Conservation (phyloP, 2,797 vertebrate genomes). For the Falco rusticolus region DNA sequence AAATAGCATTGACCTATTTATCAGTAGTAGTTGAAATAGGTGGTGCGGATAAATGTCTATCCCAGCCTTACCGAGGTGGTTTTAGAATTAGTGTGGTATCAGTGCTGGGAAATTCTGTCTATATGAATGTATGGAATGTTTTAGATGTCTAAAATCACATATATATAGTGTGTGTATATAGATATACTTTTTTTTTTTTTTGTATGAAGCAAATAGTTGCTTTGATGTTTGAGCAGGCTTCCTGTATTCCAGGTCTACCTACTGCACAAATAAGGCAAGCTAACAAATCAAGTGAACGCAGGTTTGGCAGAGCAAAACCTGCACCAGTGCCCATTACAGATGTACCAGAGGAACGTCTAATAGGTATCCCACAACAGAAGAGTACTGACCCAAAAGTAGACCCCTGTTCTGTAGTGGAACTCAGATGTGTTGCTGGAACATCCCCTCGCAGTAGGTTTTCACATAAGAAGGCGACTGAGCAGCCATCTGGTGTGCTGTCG, state of each 20-base stretch:
- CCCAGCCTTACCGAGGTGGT: neutral
- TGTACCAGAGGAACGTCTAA: conserved; percentile 42
- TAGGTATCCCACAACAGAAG: conserved; percentile 53
- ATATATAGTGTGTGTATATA: neutral
- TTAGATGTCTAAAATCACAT: neutral
- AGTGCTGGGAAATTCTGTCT: neutral
- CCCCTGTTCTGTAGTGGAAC: conserved; percentile 15
- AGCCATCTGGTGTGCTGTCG: neutral
- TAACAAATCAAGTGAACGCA: conserved; percentile 67
- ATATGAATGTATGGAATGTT: neutral
- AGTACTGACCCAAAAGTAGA: conserved; percentile 45
- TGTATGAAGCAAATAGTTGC: neutral
- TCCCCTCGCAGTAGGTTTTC: conserved; percentile 31
- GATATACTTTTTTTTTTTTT: neutral
- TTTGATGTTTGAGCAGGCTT: conserved; percentile 76
- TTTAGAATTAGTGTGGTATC: neutral
- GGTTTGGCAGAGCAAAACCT: conserved; percentile 64
- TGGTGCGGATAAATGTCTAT: neutral
- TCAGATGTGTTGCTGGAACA: conserved; percentile 14
- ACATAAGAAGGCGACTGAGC: conserved; percentile 18
- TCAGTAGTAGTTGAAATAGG: neutral
- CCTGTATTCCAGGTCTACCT: conserved; percentile 79
- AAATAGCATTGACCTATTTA: neutral
- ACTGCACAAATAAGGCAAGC: conserved; percentile 66
- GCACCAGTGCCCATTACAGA: conserved; percentile 31